A percentile compares a stretch with the other conserved stretches of the same genome.
Evolutionary conservation across 1,140 invertebrate species (phyloP).

Genomic region (Battus philenor): DNA sequence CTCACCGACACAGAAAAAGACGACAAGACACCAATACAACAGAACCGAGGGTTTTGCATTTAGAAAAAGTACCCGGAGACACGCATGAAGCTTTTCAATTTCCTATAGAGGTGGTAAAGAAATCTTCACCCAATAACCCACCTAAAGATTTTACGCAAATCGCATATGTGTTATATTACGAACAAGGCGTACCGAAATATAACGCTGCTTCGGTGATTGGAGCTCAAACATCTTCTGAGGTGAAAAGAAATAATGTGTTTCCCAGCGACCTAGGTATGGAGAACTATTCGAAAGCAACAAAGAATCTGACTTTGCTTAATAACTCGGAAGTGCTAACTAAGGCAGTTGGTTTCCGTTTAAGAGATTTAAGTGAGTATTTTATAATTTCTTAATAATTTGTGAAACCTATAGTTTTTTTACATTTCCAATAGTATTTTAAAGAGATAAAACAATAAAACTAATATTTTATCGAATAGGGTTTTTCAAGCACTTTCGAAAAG

Average conservation of each 20-base stretch:
- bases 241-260: slow-evolving; percentile 50
- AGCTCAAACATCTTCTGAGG: slow-evolving; percentile 37
- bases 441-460: no score
- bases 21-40: slow-evolving; percentile 47
- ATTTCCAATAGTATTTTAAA: no score
- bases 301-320: slow-evolving; percentile 56
- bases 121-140: slow-evolving; percentile 29
- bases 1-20: slow-evolving; percentile 61
- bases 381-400: no score
- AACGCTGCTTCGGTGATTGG: slow-evolving; percentile 27
- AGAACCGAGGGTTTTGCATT: slow-evolving; percentile 28
- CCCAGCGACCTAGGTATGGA: slow-evolving; percentile 49
- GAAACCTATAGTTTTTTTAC: no score
- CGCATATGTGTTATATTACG: slow-evolving; percentile 66
- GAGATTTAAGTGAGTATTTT: slow-evolving; percentile 58
- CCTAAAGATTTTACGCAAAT: slow-evolving; percentile 48
- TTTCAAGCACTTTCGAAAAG: no score
- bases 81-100: slow-evolving; percentile 36
- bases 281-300: slow-evolving; percentile 46
- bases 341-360: slow-evolving; percentile 54
- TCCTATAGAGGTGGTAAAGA: slow-evolving; percentile 51
- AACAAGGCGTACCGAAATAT: slow-evolving; percentile 47
- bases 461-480: no score
- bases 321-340: slow-evolving; percentile 54
- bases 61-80: slow-evolving; percentile 36